These are phyloP conservation scores for Linurgus olivaceus DNA, from an alignment of 2,797 vertebrate genomes.

Conservation along the genomic window DNA sequence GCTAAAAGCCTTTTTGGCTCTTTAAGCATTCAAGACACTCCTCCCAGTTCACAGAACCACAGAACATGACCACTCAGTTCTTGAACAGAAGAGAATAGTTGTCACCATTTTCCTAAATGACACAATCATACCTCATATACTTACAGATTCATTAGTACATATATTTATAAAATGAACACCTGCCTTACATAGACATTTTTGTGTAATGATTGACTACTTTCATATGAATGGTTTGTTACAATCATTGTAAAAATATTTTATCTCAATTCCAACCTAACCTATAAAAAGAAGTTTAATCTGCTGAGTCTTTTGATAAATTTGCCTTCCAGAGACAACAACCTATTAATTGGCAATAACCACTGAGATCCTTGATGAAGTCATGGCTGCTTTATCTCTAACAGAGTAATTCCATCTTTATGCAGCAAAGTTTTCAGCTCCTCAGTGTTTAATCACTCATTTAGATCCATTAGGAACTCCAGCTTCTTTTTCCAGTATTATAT, in stretches of 20 bases:
- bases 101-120: neutral
- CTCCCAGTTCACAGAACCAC: neutral
- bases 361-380: neutral
- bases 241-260: neutral
- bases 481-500: neutral
- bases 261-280: neutral
- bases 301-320: neutral
- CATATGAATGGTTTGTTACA: neutral
- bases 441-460: neutral
- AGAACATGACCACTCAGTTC: neutral
- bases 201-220: neutral
- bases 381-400: neutral
- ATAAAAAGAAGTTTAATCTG: neutral
- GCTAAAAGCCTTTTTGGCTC: conserved; percentile 30
- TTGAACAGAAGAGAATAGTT: neutral
- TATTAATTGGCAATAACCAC: neutral
- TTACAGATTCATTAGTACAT: neutral
- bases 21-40: neutral
- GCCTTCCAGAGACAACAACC: neutral
- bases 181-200: neutral
- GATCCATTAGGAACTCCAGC: neutral
- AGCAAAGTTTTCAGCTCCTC: neutral
- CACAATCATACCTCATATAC: neutral
- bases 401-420: neutral
- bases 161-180: neutral